A percentile compares a stretch with the other conserved stretches of the same genome.
Evolutionary conservation across 2,113 vertebrate species (phyloP).

Genomic region (Panurus biarmicus): DNA sequence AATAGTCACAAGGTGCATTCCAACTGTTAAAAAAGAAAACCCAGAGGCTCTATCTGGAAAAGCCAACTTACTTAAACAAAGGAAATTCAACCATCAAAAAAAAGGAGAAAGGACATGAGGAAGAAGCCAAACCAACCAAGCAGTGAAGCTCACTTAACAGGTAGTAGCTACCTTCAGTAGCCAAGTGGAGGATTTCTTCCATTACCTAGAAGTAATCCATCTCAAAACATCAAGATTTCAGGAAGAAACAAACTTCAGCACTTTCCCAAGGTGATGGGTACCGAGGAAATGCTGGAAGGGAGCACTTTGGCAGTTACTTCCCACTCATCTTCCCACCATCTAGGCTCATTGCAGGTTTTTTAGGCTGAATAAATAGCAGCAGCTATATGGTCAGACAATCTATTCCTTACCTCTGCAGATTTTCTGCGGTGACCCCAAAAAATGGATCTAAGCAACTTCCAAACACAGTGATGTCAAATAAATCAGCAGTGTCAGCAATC

Average conservation of each 20-base stretch:
- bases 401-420: slow-evolving; percentile 69
- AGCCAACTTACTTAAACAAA: neutral
- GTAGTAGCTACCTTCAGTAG: neutral
- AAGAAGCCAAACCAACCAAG: neutral
- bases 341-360: neutral
- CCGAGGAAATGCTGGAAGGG: neutral
- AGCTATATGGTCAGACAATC: neutral
- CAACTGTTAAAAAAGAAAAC: neutral
- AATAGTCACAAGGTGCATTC: neutral
- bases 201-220: neutral
- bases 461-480: slow-evolving; percentile 74
- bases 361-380: neutral
- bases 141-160: neutral
- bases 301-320: neutral
- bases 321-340: neutral
- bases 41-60: neutral
- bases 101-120: neutral
- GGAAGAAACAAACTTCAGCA: neutral
- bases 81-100: neutral
- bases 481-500: slow-evolving; percentile 58
- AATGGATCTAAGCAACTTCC: slow-evolving; percentile 76
- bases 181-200: neutral
- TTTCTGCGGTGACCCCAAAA: slow-evolving; percentile 73
- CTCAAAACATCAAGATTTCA: neutral
- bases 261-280: neutral